phyloP scores from a whole-genome alignment of 92 coral and sea anemone genomes.

The Parazoanthus darwini region DNA sequence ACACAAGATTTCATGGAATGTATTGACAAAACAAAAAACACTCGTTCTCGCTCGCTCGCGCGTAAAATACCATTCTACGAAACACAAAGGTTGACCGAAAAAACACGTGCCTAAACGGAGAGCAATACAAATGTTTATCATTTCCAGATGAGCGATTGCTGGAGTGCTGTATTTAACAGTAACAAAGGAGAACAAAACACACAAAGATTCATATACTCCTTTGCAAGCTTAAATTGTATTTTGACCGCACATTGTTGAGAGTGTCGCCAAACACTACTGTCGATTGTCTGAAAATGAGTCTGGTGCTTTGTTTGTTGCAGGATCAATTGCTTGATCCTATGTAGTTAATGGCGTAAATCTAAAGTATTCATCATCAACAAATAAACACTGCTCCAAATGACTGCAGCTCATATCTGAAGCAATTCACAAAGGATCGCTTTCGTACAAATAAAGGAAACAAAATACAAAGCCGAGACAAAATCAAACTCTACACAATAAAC shows the following conservation, averaged over 20 bases:
- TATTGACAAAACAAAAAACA: neutral
- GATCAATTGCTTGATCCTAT: constrained; percentile 2
- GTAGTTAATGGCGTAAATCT: constrained; percentile 10
- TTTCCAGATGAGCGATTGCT: constrained; percentile 24
- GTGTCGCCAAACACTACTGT: neutral
- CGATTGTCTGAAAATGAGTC: constrained; percentile 38
- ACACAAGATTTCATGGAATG: neutral
- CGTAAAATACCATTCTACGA: constrained; percentile 11
- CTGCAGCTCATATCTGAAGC: constrained; percentile 21
- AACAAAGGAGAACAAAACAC: neutral
- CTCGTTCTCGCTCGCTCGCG: constrained; percentile 19
- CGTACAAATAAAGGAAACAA: neutral
- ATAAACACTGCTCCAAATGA: neutral
- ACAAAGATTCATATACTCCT: neutral
- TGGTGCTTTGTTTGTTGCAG: constrained; percentile 16
- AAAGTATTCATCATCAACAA: neutral
- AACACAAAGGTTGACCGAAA: neutral
- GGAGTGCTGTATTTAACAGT: constrained; percentile 6
- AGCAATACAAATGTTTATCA: constrained; percentile 22
- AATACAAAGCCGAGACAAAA: neutral
- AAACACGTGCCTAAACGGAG: neutral
- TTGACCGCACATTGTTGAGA: constrained; percentile 31
- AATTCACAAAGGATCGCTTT: neutral
- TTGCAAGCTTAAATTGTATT: constrained; percentile 3
- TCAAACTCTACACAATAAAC: neutral